These are phyloP conservation scores for Grantiella picta DNA, from an alignment of 2,113 vertebrate species.

Conservation along the genomic window DNA sequence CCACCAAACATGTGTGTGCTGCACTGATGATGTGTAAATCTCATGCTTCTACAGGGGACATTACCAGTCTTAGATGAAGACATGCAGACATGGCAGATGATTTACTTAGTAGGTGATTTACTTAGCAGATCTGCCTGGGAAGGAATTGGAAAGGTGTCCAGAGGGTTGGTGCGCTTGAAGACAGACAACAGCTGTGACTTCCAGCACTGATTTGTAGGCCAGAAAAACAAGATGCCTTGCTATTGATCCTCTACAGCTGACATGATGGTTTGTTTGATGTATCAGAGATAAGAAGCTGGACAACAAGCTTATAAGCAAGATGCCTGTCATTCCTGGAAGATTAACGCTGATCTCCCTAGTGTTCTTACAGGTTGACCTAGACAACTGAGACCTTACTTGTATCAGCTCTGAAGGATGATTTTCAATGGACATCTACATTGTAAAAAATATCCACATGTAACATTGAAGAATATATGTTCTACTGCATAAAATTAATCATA, in stretches of 20 bases:
- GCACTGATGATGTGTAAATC: fast-evolving
- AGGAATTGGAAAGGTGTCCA: not conserved
- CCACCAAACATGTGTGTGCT: not conserved
- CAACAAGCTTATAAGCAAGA: not conserved
- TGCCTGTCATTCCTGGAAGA: not conserved
- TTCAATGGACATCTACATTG: not conserved
- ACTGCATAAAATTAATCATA: not conserved
- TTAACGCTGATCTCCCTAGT: not conserved
- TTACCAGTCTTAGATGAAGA: not conserved
- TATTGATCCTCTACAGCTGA: not conserved
- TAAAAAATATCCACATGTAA: not conserved
- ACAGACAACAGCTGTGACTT: not conserved
- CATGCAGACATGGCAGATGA: not conserved
- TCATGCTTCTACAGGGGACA: not conserved
- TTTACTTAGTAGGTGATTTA: not conserved
- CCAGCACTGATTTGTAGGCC: not conserved
- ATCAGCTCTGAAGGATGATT: not conserved
- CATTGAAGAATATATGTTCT: not conserved
- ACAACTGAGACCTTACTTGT: not conserved
- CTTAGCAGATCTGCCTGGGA: not conserved
- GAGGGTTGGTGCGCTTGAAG: not conserved
- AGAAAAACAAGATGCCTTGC: not conserved
- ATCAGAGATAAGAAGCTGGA: not conserved
- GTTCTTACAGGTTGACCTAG: not conserved
- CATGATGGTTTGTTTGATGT: not conserved